Evolutionary conservation across 2,113 vertebrate species (phyloP).

Genomic region (Podarcis cretensis): DNA sequence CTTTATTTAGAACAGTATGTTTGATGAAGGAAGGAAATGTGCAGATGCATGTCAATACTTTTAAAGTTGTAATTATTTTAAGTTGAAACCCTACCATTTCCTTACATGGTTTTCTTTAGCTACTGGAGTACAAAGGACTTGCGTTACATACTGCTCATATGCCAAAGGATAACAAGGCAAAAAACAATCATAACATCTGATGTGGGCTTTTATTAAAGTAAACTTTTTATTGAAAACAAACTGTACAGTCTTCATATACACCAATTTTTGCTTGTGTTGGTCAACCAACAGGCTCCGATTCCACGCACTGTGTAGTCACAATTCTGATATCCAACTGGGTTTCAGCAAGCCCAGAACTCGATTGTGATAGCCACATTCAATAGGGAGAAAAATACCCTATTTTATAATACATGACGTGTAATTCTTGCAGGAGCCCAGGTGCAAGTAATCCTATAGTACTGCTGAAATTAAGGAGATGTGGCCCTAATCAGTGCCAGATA

Average conservation of each 20-base stretch:
- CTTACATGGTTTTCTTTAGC: conserved; percentile 27
- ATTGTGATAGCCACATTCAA: background rate
- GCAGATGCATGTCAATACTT: conserved; percentile 34
- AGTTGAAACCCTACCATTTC: conserved; percentile 28
- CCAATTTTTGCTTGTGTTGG: conserved; percentile 6
- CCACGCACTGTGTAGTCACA: conserved; percentile 8
- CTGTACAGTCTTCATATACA: conserved; percentile 20
- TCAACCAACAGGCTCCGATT: conserved; percentile 20
- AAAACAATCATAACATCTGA: conserved; percentile 19
- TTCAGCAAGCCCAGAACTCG: conserved; percentile 15
- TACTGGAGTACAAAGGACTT: conserved; percentile 6
- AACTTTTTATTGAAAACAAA: background rate
- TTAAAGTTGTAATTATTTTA: conserved; percentile 36
- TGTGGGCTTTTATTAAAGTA: conserved; percentile 22
- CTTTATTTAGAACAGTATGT: conserved; percentile 66
- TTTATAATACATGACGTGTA: background rate
- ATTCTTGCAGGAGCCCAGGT: background rate
- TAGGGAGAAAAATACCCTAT: background rate
- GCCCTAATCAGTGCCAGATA: background rate
- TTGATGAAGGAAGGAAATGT: conserved; percentile 10
- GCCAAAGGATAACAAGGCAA: conserved; percentile 22
- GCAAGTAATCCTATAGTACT: background rate
- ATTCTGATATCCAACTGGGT: conserved; percentile 18
- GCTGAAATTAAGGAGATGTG: background rate
- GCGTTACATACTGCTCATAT: conserved; percentile 16